Evolutionary conservation across 2,113 vertebrate genomes (phyloP).

Genomic region (Orycteropus afer): DNA sequence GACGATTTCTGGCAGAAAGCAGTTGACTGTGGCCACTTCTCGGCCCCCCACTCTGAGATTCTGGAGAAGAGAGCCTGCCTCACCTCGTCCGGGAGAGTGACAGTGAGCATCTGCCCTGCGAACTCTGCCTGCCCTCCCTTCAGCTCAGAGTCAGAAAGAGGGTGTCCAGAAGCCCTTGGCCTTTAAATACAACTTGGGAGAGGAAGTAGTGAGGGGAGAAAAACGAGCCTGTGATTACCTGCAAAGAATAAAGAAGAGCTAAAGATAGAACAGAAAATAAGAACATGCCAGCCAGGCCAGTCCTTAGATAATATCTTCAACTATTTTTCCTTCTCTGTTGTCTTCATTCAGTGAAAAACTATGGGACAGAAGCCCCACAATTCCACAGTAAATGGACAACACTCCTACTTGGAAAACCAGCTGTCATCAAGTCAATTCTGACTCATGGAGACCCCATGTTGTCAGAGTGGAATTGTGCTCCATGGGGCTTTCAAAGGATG

Average conservation of each 20-base stretch:
- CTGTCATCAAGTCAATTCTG: not conserved
- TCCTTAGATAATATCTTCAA: not conserved
- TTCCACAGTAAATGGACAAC: not conserved
- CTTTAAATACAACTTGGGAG: slow-evolving; percentile 63
- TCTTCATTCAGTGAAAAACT: not conserved
- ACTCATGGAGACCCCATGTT: not conserved
- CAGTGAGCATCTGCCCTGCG: slow-evolving; percentile 38
- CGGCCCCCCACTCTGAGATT: not conserved
- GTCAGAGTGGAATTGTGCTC: not conserved
- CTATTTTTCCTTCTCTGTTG: not conserved
- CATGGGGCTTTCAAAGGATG: not conserved
- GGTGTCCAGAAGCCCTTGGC: slow-evolving; percentile 39
- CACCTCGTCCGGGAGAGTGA: slow-evolving; percentile 61
- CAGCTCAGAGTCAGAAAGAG: slow-evolving; percentile 35
- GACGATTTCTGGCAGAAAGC: slow-evolving; percentile 20
- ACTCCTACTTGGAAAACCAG: not conserved
- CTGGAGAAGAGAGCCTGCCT: slow-evolving; percentile 37
- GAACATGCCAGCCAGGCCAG: slow-evolving; percentile 24
- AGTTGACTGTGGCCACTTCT: not conserved
- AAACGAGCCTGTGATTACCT: slow-evolving; percentile 36
- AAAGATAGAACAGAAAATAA: slow-evolving; percentile 38
- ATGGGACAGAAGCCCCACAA: not conserved
- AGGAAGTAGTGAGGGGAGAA: not conserved
- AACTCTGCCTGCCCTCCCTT: slow-evolving; percentile 5
- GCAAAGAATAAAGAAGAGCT: slow-evolving; percentile 17